Conservation (phyloP, 2,888 invertebrate species). For the Campoplex nolae region DNA sequence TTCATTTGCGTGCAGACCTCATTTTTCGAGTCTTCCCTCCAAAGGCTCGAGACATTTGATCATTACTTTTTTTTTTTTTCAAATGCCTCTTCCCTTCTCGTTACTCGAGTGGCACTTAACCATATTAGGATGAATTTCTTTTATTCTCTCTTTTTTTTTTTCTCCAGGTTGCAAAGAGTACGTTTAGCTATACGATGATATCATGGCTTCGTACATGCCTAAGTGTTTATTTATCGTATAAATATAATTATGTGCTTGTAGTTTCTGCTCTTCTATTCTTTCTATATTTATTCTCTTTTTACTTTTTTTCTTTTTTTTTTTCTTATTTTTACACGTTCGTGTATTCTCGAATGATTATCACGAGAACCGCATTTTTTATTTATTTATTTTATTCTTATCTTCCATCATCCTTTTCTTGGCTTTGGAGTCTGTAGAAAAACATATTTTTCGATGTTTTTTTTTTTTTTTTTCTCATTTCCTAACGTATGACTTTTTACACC, state of each 20-base stretch:
- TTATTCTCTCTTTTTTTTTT: not conserved
- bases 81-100: constrained; percentile 3
- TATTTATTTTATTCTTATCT: not conserved
- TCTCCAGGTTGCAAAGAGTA: constrained; percentile 40
- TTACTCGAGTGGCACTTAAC: constrained; percentile 52
- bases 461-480: not conserved
- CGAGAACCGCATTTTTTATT: constrained; percentile 8
- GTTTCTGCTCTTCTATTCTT: constrained; percentile 49
- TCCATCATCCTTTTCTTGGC: not conserved
- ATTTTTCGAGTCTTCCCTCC: constrained; percentile 26
- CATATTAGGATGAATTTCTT: constrained; percentile 52
- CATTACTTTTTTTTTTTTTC: not conserved
- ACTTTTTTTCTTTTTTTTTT: not conserved
- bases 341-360: constrained; percentile 27
- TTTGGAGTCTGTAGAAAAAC: not conserved
- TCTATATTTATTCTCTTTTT: not conserved
- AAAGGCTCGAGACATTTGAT: constrained; percentile 26
- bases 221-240: constrained; percentile 48
- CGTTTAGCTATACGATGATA: constrained; percentile 39
- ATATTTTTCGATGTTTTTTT: not conserved
- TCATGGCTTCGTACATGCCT: constrained; percentile 62
- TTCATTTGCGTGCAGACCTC: constrained; percentile 39
- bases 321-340: not conserved
- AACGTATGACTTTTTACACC: not conserved
- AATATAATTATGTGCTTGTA: constrained; percentile 56